Evolutionary conservation across 2,888 invertebrate genomes (phyloP).

Genomic region (Callosobruchus maculatus): DNA sequence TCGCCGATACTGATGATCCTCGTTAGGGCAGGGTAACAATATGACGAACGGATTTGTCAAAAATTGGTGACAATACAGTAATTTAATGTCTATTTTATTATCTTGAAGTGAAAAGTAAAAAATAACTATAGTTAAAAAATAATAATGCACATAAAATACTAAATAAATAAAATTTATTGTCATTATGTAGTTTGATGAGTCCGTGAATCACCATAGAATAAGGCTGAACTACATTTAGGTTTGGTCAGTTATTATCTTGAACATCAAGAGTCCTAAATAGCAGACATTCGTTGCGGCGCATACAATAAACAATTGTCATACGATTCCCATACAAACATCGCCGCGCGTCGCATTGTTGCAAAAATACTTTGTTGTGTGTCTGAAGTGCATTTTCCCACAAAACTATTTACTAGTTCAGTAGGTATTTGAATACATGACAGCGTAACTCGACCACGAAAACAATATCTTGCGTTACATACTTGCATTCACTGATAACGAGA

Average conservation of each 20-base stretch:
- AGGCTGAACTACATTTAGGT: too few relatives aligned
- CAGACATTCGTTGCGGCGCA: background rate
- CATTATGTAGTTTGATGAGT: too few relatives aligned
- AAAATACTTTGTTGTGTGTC: background rate
- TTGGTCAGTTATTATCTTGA: background rate
- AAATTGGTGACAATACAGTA: too few relatives aligned
- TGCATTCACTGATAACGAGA: slow-evolving; percentile 23
- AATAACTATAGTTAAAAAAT: too few relatives aligned
- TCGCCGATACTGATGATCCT: too few relatives aligned
- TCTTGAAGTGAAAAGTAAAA: too few relatives aligned
- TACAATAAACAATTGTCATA: background rate
- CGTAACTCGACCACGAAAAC: slow-evolving; percentile 15
- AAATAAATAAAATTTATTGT: too few relatives aligned
- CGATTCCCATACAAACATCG: background rate
- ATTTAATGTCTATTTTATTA: too few relatives aligned
- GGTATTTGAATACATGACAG: background rate
- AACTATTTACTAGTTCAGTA: background rate
- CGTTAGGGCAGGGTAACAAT: too few relatives aligned
- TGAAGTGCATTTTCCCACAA: background rate
- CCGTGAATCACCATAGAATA: too few relatives aligned
- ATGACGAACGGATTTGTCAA: too few relatives aligned
- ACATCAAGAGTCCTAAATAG: background rate
- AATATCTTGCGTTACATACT: slow-evolving; percentile 27
- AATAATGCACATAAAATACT: too few relatives aligned
- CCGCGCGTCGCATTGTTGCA: background rate